Evolutionary conservation across 2,113 vertebrate genomes (phyloP).

Genomic region (Elachura formosa): DNA sequence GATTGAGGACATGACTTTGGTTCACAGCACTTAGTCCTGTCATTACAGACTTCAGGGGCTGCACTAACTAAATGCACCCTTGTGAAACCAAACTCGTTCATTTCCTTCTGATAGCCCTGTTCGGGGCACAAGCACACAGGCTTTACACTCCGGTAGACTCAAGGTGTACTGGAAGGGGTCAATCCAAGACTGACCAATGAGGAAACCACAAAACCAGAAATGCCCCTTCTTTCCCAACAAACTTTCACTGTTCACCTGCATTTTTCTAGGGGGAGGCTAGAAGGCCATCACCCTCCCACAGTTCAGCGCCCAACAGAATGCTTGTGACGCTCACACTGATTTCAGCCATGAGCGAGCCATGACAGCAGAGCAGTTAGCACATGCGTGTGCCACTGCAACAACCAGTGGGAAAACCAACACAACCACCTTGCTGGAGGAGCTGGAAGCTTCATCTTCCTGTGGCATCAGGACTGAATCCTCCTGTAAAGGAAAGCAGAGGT

Average conservation of each 20-base stretch:
- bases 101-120: background rate
- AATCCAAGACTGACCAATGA: background rate
- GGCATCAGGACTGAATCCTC: background rate
- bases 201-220: background rate
- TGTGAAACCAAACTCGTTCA: background rate
- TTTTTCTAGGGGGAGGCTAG: background rate
- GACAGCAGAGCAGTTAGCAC: background rate
- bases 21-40: background rate
- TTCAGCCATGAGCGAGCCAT: background rate
- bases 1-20: background rate
- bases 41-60: background rate
- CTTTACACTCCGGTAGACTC: background rate
- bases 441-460: background rate
- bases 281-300: background rate
- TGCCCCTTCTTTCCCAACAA: background rate
- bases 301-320: background rate
- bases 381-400: background rate
- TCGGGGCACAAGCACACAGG: background rate
- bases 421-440: background rate
- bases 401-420: background rate
- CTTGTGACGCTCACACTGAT: background rate
- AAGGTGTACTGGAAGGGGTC: rapidly evolving
- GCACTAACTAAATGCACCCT: background rate
- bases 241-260: background rate
- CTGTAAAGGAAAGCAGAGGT: background rate